Conservation (phyloP, 2,113 vertebrate genomes). For the Ciconia maguari region DNA sequence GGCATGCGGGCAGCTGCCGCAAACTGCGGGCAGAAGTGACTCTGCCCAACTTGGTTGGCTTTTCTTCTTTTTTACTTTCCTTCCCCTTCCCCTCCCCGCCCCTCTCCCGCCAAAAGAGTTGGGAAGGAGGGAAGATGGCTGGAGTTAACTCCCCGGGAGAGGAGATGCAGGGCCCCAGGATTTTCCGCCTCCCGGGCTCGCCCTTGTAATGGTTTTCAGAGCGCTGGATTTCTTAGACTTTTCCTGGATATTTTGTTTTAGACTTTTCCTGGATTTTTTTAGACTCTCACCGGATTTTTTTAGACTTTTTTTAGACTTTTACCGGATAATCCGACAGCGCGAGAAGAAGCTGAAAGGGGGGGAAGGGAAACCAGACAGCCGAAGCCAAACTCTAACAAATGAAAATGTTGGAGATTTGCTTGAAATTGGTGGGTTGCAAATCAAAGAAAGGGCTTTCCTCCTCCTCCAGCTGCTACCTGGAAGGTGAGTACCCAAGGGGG, state of each 20-base stretch:
- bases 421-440: conserved; percentile 99
- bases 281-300: neutral
- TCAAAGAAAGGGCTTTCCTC: conserved; percentile 97
- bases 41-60: neutral
- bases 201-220: conserved; percentile 15
- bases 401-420: conserved; percentile 99
- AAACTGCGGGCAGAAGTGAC: neutral
- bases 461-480: conserved; percentile 95
- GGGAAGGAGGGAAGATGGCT: conserved; percentile 41
- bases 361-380: neutral
- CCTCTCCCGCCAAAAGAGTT: conserved; percentile 50
- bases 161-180: conserved; percentile 30
- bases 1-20: neutral
- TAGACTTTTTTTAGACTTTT: neutral
- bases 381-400: conserved; percentile 77
- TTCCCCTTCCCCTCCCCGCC: too few species aligned
- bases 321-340: neutral
- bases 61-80: too few species aligned
- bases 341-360: neutral
- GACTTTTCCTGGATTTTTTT: neutral
- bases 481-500: conserved; percentile 82
- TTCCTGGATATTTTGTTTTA: neutral
- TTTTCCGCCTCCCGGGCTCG: conserved; percentile 20
- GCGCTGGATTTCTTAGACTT: neutral
- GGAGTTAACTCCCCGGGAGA: neutral